Evolutionary conservation across 2,888 invertebrate genomes (phyloP), one percentile per base, ranked within the genome.

Genomic region (Aromia moschata): DNA sequence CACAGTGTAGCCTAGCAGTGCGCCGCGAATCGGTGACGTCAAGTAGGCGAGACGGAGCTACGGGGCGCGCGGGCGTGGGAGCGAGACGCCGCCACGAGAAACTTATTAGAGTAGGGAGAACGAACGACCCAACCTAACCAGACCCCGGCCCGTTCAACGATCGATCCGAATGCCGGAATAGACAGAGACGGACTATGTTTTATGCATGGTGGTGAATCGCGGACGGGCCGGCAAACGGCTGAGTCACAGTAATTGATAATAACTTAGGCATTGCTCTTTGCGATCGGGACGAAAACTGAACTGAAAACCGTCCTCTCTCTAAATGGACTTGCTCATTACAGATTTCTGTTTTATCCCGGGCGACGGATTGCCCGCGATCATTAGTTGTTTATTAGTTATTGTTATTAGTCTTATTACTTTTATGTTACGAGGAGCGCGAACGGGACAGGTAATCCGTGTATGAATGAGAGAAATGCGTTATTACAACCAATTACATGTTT

Each of bases 221-320:
- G 73, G 69, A 76, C 79, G 75, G 78, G 80, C 75, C 74, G 74
- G 75, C 77, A 79, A 68, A 78, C 79, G 79, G 79, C 80, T 81
- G 80, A 81, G 80, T 81, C 81, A 81, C 80, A 79, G 80, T 81
- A 80, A 81, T 81, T 81, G 80, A 81, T 81, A 81, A 81, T 81
- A 80, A 79, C 77, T 78, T 79, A 77, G 77, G 77, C 78, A 79
- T 78, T 78, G 79, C 78, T 73, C 74, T 72, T 70, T 70, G 73
- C 70, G 70, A 69, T 70, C 70, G 68, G 69, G 68, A 70, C 65
- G 67, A 69, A 72, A 72, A 68, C 68, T 63, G 61, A 70, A 71
- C 67, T 67, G 68, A 70, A 70, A 67, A 68, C 67, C 65, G 62
- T 67, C n/a, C n/a, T n/a, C 41, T 61, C 65, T 66, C 66, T 68